These are phyloP conservation scores for Todus mexicanus DNA, from an alignment of 2,797 vertebrate genomes.

Conservation along the genomic window DNA sequence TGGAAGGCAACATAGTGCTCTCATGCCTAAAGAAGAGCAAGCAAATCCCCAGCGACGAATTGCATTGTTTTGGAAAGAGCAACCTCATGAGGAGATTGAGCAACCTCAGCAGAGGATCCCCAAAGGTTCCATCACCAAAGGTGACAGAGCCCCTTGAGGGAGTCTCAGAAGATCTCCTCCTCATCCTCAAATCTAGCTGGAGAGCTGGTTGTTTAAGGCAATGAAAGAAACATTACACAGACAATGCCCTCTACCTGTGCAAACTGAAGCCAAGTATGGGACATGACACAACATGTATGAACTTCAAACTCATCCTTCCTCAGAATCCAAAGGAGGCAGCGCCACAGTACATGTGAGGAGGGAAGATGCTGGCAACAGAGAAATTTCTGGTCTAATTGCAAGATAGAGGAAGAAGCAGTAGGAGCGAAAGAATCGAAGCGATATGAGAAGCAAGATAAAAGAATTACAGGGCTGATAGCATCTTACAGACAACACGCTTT, in stretches of 20 bases:
- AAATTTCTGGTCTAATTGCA: neutral
- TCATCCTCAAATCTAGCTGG: neutral
- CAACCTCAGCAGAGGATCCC: neutral
- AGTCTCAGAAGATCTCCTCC: neutral
- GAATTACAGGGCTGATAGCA: neutral
- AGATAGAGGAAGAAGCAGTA: neutral
- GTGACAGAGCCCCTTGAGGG: neutral
- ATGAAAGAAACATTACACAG: neutral
- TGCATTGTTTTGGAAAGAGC: neutral
- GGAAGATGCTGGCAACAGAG: neutral
- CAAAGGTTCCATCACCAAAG: neutral
- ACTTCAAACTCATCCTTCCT: slow-evolving; percentile 2
- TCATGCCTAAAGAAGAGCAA: neutral
- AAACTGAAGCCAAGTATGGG: neutral
- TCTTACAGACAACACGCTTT: neutral
- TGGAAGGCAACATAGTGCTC: neutral
- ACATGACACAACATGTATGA: slow-evolving; percentile 13
- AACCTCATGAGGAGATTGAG: neutral
- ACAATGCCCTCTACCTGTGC: neutral
- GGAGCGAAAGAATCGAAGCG: neutral
- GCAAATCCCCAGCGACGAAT: neutral
- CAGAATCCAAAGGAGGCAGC: slow-evolving; percentile 40
- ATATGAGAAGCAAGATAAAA: slow-evolving; percentile 44
- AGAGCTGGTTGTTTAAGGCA: neutral
- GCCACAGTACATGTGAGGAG: neutral